Base-by-base conservation (phyloP, 2,113 vertebrate genomes). In the Fulica atra region DNA sequence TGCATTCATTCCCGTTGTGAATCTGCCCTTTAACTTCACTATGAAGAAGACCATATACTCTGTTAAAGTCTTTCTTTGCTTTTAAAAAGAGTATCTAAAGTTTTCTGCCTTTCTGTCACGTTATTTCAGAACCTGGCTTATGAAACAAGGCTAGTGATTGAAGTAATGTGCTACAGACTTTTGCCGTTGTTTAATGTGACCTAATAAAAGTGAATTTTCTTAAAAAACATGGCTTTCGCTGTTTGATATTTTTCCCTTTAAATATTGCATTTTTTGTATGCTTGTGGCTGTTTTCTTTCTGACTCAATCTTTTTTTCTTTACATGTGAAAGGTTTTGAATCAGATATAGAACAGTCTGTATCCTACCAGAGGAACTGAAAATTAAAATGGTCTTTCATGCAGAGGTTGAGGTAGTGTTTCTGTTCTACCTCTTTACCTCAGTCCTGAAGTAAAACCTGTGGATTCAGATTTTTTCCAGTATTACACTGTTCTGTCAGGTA, bases 381-480 rank as follows among this genome's bases (percentile, higher is more conserved):
- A 91, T 95, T 70, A 70, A 85, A 88, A 59, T 0, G 0, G n/a
- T 63, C 89, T 90, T 83, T 96, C n/a, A 12, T 36, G 46, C n/a
- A 93, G 83, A 86, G 8, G 19, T 85, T 63, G 81, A 69, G 72
- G 60, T 89, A 92, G 28, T 53, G 21, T 68, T 71, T 88, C 46
- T 80, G 44, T 53, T 81, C 23, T 54, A 46, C 11, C 33, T 53
- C 9, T 95, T 94, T 92, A 83, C 31, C 13, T 57, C 87, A 60
- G 46, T 53, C 36, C 79, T 81, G 44, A 29, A 57, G 68, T 13
- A 60, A 92, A 79, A 25, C 33, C 60, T 85, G 13, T 36, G 79
- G 54, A 83, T 89, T 87, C 69, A 89, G 42, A 48, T 73, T 79
- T 93, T 93, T 95, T 81, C 48, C 88, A 51, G 23, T 64, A 81